Evolutionary conservation across 2,888 invertebrate species (phyloP).

Genomic region (Lasioglossum morio): DNA sequence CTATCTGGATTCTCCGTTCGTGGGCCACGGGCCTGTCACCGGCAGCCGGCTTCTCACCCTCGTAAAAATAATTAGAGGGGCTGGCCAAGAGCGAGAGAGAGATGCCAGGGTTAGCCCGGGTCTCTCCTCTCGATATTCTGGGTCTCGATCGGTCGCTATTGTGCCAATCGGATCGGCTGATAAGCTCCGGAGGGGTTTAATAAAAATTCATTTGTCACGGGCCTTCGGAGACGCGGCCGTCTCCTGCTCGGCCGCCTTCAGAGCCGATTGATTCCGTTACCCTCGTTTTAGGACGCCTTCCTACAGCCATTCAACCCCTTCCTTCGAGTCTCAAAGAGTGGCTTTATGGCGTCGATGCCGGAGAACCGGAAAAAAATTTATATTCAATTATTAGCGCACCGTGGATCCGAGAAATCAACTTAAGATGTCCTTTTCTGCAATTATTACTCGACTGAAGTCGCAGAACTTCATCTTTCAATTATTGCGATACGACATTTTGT

Average conservation of each 20-base stretch:
- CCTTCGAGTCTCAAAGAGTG: background rate
- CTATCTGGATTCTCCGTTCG: conserved; percentile 51
- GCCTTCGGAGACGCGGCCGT: conserved; percentile 37
- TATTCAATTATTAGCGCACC: background rate
- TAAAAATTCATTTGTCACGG: conserved; percentile 82
- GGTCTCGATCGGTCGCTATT: conserved; percentile 73
- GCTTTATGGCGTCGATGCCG: background rate
- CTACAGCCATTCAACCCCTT: conserved; percentile 5
- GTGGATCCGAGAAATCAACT: background rate
- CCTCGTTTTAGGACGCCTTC: background rate
- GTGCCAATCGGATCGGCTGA: conserved; percentile 80
- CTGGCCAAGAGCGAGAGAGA: conserved; percentile 24
- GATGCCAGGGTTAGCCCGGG: conserved; percentile 22
- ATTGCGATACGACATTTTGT: background rate
- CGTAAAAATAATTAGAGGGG: conserved; percentile 82
- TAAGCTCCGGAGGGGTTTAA: conserved; percentile 78
- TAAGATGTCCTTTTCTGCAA: background rate
- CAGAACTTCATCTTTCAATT: background rate
- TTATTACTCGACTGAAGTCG: background rate
- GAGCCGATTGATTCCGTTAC: conserved; percentile 31
- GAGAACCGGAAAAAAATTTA: background rate
- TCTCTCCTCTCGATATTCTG: conserved; percentile 47
- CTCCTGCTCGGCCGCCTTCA: conserved; percentile 22
- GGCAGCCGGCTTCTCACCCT: conserved; percentile 80
- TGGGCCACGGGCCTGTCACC: conserved; percentile 75